phyloP scores from a whole-genome alignment of 2,113 vertebrate species.

The Geothlypis trichas region DNA sequence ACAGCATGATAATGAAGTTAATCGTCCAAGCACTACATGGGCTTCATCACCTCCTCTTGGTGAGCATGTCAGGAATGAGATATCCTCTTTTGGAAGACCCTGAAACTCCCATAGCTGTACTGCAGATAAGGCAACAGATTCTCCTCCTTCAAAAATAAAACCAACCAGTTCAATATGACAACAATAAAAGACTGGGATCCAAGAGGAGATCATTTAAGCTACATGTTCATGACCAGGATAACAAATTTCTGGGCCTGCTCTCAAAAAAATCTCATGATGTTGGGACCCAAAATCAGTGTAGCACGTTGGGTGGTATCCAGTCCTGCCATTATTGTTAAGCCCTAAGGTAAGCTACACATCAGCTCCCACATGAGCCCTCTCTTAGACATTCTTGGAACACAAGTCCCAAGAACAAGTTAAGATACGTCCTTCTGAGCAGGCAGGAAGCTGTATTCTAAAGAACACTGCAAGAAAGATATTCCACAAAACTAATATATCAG shows the following conservation, averaged over 20 bases:
- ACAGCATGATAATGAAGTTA: neutral
- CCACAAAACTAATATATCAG: neutral
- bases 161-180: neutral
- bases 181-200: neutral
- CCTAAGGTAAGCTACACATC: neutral
- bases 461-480: neutral
- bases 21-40: neutral
- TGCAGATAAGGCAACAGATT: neutral
- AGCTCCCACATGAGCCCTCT: neutral
- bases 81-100: neutral
- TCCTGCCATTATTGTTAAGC: neutral
- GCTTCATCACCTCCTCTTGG: neutral
- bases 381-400: neutral
- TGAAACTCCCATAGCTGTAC: neutral
- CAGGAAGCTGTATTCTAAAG: neutral
- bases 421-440: accelerated
- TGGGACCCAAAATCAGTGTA: neutral
- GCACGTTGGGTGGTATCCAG: neutral
- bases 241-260: neutral
- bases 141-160: neutral
- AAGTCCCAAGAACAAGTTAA: neutral
- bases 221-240: neutral
- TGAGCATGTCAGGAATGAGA: neutral
- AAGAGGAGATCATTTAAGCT: neutral
- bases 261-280: neutral